Conservation (phyloP, 1,140 invertebrate genomes). For the Aporrectodea caliginosa region DNA sequence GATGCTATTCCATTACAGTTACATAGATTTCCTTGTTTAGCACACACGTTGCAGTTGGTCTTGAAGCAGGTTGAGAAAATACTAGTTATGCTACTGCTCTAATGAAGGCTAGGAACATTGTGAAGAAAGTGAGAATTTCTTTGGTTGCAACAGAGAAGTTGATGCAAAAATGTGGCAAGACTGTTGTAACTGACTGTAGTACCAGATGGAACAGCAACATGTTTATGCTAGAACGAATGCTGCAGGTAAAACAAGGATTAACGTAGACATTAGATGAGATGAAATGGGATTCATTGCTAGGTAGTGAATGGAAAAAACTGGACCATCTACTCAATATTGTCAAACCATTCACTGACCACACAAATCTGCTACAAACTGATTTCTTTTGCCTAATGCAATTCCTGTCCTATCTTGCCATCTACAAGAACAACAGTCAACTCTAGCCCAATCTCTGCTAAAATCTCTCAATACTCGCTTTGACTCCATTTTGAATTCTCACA, state of each 20-base stretch:
- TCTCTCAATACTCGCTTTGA: background rate
- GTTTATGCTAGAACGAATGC: background rate
- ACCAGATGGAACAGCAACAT: background rate
- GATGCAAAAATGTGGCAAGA: background rate
- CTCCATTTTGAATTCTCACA: background rate
- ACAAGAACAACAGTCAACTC: background rate
- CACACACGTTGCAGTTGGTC: slow-evolving; percentile 5
- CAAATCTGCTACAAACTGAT: background rate
- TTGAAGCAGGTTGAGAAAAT: slow-evolving; percentile 3
- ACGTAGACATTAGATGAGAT: background rate
- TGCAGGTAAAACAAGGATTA: background rate
- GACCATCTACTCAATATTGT: background rate
- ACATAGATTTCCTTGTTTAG: background rate
- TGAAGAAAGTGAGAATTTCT: background rate
- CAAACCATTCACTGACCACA: background rate
- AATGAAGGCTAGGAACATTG: background rate
- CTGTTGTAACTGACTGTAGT: background rate
- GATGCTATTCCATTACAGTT: background rate
- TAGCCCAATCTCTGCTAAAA: background rate
- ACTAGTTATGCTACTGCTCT: background rate
- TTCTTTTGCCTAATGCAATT: background rate
- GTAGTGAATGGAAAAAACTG: slow-evolving; percentile 6
- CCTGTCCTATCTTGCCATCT: background rate
- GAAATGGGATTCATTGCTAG: background rate
- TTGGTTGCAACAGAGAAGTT: background rate